Base-by-base conservation (phyloP, 2,888 invertebrate genomes). In the Andrena praecox region DNA sequence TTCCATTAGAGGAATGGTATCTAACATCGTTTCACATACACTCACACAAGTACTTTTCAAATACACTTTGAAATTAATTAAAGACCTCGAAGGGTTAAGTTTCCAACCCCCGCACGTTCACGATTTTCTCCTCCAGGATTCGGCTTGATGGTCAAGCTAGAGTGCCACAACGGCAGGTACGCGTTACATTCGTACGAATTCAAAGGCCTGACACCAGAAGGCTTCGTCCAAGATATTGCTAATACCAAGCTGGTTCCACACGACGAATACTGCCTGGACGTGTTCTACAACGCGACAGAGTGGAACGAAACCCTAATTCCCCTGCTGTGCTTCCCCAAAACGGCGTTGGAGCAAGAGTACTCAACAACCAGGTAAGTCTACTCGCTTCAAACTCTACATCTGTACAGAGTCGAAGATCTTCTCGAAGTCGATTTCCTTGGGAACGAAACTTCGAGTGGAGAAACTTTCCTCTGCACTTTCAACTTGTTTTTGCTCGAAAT, bases 191-290 rank as follows among this genome's bases (percentile, higher is more conserved):
- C 86, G 2, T 69, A 84, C 8, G 93, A 93, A 42, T 68, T 82
- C 6, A 90, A 91, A 90, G 77, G 63, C 31, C 27, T 94, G 29
- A 90, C 90, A 3, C 69, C 87, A 0, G 80, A 84, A 7, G 94
- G 93, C 20, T 76, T 88, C n/a, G 35, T 93, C 24, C n/a, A 6
- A 1, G 0, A 67, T 2, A 59, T 90, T 3, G 80, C 80, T 3
- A 64, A 60, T 10, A 80, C 88, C 54, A 1, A 35, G 0, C 2
- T 70, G 48, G 89, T 87, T 69, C 56, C 75, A 5, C 85, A 91
- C 63, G 52, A 90, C 60, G 82, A 90, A 10, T 93, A 92, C 75
- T 94, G 94, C 84, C 66, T 94, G 67, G 94, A 94, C 27, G 77
- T 92, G 10, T 78, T 89, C 7, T 77, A 86, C 59, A 82, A 87